Evolutionary conservation across 2,888 invertebrate species (phyloP).

Genomic region (Campoplex capitator): DNA sequence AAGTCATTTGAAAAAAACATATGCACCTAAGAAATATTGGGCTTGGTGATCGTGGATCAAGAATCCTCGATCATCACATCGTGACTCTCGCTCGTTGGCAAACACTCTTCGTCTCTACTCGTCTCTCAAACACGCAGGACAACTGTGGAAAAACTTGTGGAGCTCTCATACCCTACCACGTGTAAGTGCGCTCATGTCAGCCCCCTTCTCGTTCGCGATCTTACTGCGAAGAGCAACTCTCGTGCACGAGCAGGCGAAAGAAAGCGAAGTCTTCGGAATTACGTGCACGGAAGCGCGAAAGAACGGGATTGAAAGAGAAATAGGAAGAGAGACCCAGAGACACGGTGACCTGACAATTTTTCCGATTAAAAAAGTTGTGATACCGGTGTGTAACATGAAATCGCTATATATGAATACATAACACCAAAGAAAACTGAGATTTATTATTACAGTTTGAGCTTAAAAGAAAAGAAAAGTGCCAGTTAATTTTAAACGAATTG

Average conservation of each 20-base stretch:
- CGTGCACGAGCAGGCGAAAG: constrained; percentile 62
- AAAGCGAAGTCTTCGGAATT: constrained; percentile 70
- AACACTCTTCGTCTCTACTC: constrained; percentile 57
- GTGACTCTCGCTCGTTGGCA: constrained; percentile 61
- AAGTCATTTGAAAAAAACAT: background rate
- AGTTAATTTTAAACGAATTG: background rate
- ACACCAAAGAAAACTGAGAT: background rate
- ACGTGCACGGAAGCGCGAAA: constrained; percentile 62
- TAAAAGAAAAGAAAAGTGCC: background rate
- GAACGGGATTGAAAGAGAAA: constrained; percentile 65
- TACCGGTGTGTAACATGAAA: background rate
- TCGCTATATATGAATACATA: background rate
- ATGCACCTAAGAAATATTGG: too few species aligned
- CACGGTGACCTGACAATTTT: constrained; percentile 59
- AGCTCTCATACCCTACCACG: constrained; percentile 21
- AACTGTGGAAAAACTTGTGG: constrained; percentile 60
- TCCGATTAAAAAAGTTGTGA: constrained; percentile 38
- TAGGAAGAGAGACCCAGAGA: constrained; percentile 61
- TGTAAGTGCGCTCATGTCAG: constrained; percentile 34
- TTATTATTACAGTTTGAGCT: background rate
- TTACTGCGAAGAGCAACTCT: constrained; percentile 44
- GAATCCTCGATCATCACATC: constrained; percentile 56
- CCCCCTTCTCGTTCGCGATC: constrained; percentile 42
- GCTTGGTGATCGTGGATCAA: constrained; percentile 40
- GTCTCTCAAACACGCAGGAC: constrained; percentile 53